These are phyloP conservation scores for Eupithecia abbreviata DNA, from an alignment of 2,888 invertebrate genomes.

Conservation along the genomic window DNA sequence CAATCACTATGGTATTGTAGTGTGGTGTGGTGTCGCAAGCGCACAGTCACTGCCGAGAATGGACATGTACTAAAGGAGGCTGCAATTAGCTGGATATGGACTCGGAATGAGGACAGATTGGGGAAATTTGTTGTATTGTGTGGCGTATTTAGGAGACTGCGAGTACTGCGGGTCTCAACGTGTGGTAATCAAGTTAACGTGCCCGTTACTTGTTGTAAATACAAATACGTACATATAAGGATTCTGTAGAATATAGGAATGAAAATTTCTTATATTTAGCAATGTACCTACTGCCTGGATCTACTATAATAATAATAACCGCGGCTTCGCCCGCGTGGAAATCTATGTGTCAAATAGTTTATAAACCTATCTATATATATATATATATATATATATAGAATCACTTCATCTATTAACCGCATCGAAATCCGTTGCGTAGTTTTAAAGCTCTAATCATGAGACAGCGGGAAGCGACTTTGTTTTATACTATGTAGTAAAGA, in stretches of 20 bases:
- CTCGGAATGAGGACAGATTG: conserved; percentile 7
- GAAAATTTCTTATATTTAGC: too few relatives aligned
- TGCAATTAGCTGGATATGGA: conserved; percentile 13
- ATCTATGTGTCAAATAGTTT: too few relatives aligned
- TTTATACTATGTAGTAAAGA: too few relatives aligned
- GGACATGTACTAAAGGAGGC: conserved; percentile 7
- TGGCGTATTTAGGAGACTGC: background rate
- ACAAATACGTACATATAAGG: background rate
- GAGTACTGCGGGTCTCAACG: background rate
- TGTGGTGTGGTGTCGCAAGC: background rate
- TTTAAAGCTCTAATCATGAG: too few relatives aligned
- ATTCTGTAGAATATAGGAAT: background rate
- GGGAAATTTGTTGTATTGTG: conserved; percentile 13
- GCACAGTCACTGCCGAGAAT: background rate
- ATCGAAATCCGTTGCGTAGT: too few relatives aligned
- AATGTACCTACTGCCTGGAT: too few relatives aligned
- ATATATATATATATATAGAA: too few relatives aligned
- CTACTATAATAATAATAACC: too few relatives aligned
- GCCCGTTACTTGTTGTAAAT: background rate
- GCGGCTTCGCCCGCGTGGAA: too few relatives aligned
- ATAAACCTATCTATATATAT: too few relatives aligned
- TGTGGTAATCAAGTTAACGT: background rate
- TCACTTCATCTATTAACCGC: too few relatives aligned
- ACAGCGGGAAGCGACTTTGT: too few relatives aligned
- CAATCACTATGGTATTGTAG: background rate